phyloP scores from a whole-genome alignment of 2,888 invertebrate genomes.

The Cacoxenus indagator region DNA sequence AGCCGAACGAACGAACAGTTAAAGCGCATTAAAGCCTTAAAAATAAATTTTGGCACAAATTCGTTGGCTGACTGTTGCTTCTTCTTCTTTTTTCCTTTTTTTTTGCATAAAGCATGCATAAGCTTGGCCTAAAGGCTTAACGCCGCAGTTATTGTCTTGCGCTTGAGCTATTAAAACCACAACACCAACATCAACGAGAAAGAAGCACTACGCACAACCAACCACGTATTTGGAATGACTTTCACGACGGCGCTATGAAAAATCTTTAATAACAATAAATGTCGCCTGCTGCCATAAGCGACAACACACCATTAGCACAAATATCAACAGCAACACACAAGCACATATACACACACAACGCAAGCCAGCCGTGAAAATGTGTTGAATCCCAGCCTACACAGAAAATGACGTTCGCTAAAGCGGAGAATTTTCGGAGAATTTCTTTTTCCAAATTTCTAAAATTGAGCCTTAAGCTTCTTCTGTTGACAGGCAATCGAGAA shows the following conservation, averaged over 20 bases:
- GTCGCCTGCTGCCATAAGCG: slow-evolving; percentile 45
- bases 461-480: too few species aligned
- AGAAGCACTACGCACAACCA: neutral
- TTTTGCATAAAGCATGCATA: neutral
- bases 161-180: slow-evolving; percentile 5
- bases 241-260: slow-evolving; percentile 25
- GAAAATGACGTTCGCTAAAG: neutral
- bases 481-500: too few species aligned
- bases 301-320: slow-evolving; percentile 26
- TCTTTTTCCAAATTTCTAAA: too few species aligned
- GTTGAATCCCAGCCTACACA: slow-evolving; percentile 6
- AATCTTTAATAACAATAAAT: slow-evolving; percentile 53
- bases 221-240: neutral
- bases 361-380: too few species aligned
- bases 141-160: slow-evolving; percentile 23
- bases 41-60: neutral
- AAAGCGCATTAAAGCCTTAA: neutral
- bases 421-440: too few species aligned
- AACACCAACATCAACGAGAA: neutral
- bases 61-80: too few species aligned
- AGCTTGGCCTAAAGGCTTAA: slow-evolving; percentile 51
- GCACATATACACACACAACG: too few species aligned
- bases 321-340: slow-evolving; percentile 26
- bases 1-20: neutral
- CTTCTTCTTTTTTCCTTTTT: too few species aligned